Percentiles rank a stretch among this genome's conserved stretches.
These are phyloP conservation scores for Alethe diademata DNA, from an alignment of 2,113 vertebrate species.

Conservation along the genomic window DNA sequence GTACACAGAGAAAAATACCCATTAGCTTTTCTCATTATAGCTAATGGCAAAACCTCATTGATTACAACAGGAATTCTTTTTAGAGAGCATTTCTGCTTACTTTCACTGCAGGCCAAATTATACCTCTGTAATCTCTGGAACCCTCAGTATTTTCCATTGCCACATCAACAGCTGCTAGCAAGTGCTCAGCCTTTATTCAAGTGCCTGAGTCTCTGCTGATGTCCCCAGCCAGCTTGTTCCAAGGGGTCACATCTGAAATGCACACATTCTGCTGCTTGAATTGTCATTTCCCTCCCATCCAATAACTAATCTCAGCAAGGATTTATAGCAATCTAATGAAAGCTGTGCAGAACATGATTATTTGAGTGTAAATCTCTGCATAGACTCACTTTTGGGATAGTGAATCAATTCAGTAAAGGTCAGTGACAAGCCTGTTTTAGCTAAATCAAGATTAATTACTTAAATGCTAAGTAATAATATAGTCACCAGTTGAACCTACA, in stretches of 20 bases:
- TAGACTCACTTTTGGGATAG: background rate
- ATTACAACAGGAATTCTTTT: background rate
- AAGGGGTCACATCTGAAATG: background rate
- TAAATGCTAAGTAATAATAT: background rate
- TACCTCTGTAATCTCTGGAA: constrained; percentile 56
- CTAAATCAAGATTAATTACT: background rate
- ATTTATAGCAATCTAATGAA: background rate
- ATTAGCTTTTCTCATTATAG: background rate
- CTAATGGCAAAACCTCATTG: background rate
- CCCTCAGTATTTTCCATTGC: constrained; percentile 63
- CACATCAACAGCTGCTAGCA: constrained; percentile 58
- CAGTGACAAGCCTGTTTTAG: background rate
- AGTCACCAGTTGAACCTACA: background rate
- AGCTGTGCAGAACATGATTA: background rate
- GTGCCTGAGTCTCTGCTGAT: background rate
- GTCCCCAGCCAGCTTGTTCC: background rate
- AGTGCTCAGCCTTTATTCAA: background rate
- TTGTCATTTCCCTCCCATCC: background rate
- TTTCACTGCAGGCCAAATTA: constrained; percentile 37
- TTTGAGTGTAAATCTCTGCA: background rate
- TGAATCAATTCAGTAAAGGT: background rate
- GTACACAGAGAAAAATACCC: background rate
- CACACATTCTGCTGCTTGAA: background rate
- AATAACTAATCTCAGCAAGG: background rate
- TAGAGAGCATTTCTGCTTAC: constrained; percentile 7